These are phyloP conservation scores for Caenorhabditis parvicauda DNA, from an alignment of 2,888 invertebrate genomes.

Conservation along the genomic window DNA sequence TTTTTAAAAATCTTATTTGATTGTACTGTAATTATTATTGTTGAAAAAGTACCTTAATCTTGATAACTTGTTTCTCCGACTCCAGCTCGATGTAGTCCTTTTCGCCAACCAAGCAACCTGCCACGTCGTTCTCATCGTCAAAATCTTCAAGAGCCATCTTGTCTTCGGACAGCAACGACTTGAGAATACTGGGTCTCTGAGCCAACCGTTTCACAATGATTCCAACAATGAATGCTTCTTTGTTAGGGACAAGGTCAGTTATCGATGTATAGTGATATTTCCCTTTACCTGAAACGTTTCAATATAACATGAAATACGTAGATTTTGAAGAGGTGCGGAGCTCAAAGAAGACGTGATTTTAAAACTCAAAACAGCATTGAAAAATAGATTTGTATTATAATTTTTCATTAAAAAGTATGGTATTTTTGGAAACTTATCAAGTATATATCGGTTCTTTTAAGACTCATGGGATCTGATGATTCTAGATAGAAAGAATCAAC, in stretches of 20 bases:
- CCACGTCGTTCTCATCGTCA: constrained; percentile 22
- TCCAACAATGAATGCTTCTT: constrained; percentile 36
- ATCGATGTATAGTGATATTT: constrained; percentile 10
- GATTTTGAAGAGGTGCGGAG: no score
- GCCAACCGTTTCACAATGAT: constrained; percentile 34
- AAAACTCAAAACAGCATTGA: background rate
- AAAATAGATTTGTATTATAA: background rate
- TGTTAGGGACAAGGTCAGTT: constrained; percentile 16
- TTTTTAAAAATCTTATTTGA: background rate
- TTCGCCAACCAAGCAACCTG: constrained; percentile 11
- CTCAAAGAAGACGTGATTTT: no score
- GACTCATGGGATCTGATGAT: no score
- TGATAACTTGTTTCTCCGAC: constrained; percentile 30
- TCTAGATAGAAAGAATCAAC: no score
- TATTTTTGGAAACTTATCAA: no score
- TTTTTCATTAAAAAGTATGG: no score
- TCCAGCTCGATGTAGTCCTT: constrained; percentile 38
- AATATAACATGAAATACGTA: no score
- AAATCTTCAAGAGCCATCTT: constrained; percentile 31
- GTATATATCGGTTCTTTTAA: no score
- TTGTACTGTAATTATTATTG: background rate
- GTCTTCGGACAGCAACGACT: constrained; percentile 21
- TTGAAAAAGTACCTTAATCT: background rate
- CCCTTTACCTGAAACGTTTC: constrained; percentile 27
- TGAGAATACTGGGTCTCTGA: constrained; percentile 34